Evolutionary conservation across 2,797 vertebrate genomes (phyloP), one percentile per base, ranked within the genome.

Genomic region (Pipistrellus pygmaeus): DNA sequence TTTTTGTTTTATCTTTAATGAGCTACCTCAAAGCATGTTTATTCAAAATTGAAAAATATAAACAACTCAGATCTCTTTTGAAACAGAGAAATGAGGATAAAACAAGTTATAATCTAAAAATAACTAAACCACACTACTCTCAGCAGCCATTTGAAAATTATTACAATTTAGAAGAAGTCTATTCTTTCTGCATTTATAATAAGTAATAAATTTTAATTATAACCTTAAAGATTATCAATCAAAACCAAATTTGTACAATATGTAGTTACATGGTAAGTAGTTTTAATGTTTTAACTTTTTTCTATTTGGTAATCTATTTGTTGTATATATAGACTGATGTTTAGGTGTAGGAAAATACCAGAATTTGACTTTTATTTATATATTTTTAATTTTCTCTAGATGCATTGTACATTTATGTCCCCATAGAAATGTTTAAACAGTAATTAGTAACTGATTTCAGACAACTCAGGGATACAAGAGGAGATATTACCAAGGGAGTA

Each of bases 1-100:
- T 73, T 94, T 77, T 44, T 55, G 12, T 77, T 78, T 73, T 68
- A 80, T 92, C 75, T 46, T 85, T 90, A 77, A 81, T 87, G 13
- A 95, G 27, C 13, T 60, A 66, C 38, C 12, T 94, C 44, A 57
- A 93, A 80, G 18, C 2, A 38, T 83, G 23, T 83, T 94, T 88
- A 82, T 80, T 15, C n/a, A 53, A 90, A 90, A 85, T 48, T 41
- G 41, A 76, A 77, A 84, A 62, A 64, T 18, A 44, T 44, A 8
- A n/a, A 88, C 18, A 64, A 48, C 57, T 72, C 14, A 60, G 17
- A 13, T 83, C 82, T 60, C 41, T 62, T 91, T 83, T 85, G 12
- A 62, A 89, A 46, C 41, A 75, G 30, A 41, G 5, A 82, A 72
- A 91, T 82, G 48, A 86, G 32, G 86, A 62, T 81, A 69, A 72